Percentiles rank a stretch among this genome's conserved stretches.
Evolutionary conservation across 2,888 invertebrate genomes (phyloP).

Genomic region (Drosophila formosana): DNA sequence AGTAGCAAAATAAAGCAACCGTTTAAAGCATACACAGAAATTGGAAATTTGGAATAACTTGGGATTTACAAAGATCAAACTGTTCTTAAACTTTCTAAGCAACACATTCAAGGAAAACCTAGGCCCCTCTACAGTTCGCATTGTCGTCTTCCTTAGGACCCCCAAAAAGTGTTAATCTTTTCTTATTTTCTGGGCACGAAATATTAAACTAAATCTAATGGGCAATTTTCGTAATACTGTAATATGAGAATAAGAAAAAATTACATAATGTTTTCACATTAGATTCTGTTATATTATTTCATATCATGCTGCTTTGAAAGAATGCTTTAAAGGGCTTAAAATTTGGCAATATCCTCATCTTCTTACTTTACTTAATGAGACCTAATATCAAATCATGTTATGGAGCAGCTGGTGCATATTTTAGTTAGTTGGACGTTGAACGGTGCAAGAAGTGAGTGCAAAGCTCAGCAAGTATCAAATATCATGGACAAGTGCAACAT

Average conservation of each 20-base stretch:
- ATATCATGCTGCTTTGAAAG: neutral
- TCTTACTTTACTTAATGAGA: neutral
- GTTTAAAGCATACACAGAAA: neutral
- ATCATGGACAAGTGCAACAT: slow-evolving; percentile 11
- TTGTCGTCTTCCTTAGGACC: neutral
- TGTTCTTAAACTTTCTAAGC: neutral
- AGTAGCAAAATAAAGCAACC: slow-evolving; percentile 10
- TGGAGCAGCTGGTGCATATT: neutral
- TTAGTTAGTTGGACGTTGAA: slow-evolving; percentile 1
- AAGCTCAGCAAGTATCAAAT: neutral
- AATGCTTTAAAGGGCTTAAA: neutral
- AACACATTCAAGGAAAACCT: neutral
- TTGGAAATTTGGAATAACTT: neutral
- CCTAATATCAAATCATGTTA: neutral
- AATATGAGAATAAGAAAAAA: neutral
- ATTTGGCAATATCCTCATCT: neutral
- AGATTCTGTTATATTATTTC: neutral
- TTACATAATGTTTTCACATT: too few species aligned
- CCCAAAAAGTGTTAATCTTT: too few species aligned
- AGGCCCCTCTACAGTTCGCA: neutral
- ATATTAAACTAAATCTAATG: too few species aligned
- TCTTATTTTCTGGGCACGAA: too few species aligned
- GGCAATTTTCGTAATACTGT: too few species aligned
- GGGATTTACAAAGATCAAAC: neutral
- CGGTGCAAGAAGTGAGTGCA: slow-evolving; percentile 1